These are phyloP conservation scores for Allygus modestus DNA, from an alignment of 2,888 invertebrate species.

Conservation along the genomic window DNA sequence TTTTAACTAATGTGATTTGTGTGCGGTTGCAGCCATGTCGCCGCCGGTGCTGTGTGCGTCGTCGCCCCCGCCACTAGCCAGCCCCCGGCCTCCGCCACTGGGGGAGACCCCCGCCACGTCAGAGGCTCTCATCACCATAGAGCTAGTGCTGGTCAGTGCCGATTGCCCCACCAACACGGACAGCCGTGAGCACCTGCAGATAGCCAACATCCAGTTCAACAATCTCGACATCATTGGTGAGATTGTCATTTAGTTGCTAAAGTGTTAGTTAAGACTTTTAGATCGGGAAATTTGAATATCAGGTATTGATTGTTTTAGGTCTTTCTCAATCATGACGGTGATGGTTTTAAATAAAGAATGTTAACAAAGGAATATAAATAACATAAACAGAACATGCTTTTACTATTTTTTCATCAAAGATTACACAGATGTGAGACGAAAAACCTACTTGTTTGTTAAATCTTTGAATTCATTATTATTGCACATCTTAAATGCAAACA, in stretches of 20 bases:
- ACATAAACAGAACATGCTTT: too few species aligned
- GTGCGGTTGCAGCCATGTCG: conserved; percentile 53
- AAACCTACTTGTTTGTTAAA: too few species aligned
- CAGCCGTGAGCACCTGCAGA: conserved; percentile 77
- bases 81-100: not conserved
- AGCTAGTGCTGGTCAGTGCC: conserved; percentile 85
- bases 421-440: too few species aligned
- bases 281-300: not conserved
- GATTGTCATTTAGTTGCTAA: conserved; percentile 68
- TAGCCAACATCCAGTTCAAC: conserved; percentile 94
- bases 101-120: conserved; percentile 51
- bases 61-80: conserved; percentile 13
- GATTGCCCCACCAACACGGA: conserved; percentile 76
- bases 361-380: too few species aligned
- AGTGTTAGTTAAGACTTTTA: not conserved
- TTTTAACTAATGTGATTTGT: too few species aligned
- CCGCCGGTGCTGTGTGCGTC: not conserved
- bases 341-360: too few species aligned
- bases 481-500: too few species aligned
- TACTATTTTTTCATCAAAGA: too few species aligned
- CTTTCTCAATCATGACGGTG: too few species aligned
- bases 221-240: conserved; percentile 95
- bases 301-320: too few species aligned
- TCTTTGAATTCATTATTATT: too few species aligned
- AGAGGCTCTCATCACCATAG: conserved; percentile 88